These are phyloP conservation scores for Xanthorhoe spadicearia DNA, from an alignment of 2,888 invertebrate species.

Conservation along the genomic window DNA sequence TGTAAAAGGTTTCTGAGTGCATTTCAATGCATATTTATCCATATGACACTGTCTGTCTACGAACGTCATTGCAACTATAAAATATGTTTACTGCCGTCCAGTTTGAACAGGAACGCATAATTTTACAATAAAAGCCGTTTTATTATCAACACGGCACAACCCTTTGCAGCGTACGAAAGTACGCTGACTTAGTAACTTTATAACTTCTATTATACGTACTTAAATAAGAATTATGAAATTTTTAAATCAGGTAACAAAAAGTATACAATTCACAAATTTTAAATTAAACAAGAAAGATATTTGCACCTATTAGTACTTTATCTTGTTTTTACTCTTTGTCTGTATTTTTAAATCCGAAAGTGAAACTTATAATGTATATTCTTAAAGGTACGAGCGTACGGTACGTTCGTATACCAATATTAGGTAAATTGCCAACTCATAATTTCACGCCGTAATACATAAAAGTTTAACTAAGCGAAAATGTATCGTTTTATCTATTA, in stretches of 20 bases:
- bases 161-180: constrained; percentile 53
- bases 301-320: no score
- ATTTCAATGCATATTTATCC: constrained; percentile 55
- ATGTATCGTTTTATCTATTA: constrained; percentile 30
- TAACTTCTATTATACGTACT: background rate
- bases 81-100: constrained; percentile 65
- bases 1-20: constrained; percentile 67
- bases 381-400: no score
- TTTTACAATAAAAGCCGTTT: constrained; percentile 67
- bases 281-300: no score
- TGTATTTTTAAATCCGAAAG: no score
- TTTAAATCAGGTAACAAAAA: no score
- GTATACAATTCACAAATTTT: no score
- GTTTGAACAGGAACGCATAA: constrained; percentile 64
- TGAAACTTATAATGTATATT: no score
- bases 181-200: constrained; percentile 22
- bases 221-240: no score
- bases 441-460: constrained; percentile 7
- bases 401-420: no score
- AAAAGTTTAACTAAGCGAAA: constrained; percentile 26
- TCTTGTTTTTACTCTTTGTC: no score
- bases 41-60: constrained; percentile 45
- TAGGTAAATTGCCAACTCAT: constrained; percentile 16
- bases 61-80: constrained; percentile 65
- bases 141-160: constrained; percentile 63